Evolutionary conservation across 1,140 invertebrate genomes (phyloP).

Genomic region (Bombus fervidus): DNA sequence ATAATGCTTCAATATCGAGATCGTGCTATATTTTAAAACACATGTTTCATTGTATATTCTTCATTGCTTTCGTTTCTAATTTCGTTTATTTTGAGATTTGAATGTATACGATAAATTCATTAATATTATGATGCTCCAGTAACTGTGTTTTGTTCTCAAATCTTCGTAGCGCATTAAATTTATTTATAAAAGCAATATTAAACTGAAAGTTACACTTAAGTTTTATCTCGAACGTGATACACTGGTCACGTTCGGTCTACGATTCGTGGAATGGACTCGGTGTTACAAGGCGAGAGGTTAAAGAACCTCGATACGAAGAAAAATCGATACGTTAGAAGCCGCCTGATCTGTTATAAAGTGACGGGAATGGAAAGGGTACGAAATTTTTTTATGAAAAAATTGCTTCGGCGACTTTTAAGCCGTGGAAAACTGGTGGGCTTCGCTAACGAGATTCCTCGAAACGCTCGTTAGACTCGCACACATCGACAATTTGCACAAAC

Average conservation of each 20-base stretch:
- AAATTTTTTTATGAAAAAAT: constrained; percentile 22
- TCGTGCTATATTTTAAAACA: too few relatives aligned
- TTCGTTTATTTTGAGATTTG: too few relatives aligned
- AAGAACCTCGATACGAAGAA: not conserved
- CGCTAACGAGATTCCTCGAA: constrained; percentile 13
- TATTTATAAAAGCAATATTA: not conserved
- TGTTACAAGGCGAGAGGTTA: too few relatives aligned
- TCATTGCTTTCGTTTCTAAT: too few relatives aligned
- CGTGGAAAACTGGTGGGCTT: not conserved
- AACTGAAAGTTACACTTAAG: not conserved
- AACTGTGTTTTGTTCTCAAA: too few relatives aligned
- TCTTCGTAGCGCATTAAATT: too few relatives aligned
- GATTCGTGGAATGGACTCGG: not conserved
- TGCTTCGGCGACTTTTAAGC: not conserved
- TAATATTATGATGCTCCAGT: too few relatives aligned
- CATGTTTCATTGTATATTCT: too few relatives aligned
- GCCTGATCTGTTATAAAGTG: not conserved
- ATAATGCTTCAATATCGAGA: too few relatives aligned
- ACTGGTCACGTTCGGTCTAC: not conserved
- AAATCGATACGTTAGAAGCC: not conserved
- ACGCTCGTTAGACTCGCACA: constrained; percentile 14
- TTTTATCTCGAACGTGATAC: not conserved
- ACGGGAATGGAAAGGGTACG: too few relatives aligned
- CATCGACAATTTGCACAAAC: constrained; percentile 10
- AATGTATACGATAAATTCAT: too few relatives aligned